These are phyloP conservation scores for Notamacropus eugenii DNA, from an alignment of 2,797 vertebrate genomes.

Conservation along the genomic window DNA sequence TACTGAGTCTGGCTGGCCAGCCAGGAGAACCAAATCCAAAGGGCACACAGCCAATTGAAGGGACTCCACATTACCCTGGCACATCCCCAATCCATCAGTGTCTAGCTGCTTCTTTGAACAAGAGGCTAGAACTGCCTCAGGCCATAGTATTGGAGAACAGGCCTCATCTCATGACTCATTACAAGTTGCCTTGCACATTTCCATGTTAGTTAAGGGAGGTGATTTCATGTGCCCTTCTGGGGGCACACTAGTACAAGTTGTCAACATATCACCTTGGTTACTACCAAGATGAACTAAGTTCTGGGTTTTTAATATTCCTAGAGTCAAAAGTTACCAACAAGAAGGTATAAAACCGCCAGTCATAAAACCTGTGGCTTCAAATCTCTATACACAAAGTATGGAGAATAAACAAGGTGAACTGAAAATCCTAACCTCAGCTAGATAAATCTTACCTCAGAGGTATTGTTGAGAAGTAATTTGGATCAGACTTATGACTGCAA, in stretches of 20 bases:
- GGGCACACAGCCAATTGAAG: background rate
- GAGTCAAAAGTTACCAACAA: constrained; percentile 27
- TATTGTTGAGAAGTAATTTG: background rate
- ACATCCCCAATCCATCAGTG: background rate
- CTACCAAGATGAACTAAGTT: constrained; percentile 34
- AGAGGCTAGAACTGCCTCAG: constrained; percentile 39
- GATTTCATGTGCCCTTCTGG: background rate
- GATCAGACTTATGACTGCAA: background rate
- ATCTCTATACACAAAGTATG: background rate
- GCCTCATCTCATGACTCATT: constrained; percentile 4
- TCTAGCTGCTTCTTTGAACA: background rate
- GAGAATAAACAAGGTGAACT: background rate
- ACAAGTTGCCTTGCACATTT: background rate
- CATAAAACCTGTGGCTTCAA: background rate
- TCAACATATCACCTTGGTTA: constrained; percentile 16
- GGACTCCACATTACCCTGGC: constrained; percentile 36
- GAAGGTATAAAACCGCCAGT: background rate
- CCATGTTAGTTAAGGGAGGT: background rate
- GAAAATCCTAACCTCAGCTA: background rate
- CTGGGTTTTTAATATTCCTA: constrained; percentile 12
- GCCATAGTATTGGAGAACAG: constrained; percentile 36
- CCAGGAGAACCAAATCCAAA: constrained; percentile 30
- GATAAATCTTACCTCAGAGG: background rate
- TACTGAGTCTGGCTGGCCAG: background rate
- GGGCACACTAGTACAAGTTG: background rate